A percentile compares a stretch with the other conserved stretches of the same genome.
Evolutionary conservation across 2,888 invertebrate genomes (phyloP).

Genomic region (Ormyrus nitidulus): DNA sequence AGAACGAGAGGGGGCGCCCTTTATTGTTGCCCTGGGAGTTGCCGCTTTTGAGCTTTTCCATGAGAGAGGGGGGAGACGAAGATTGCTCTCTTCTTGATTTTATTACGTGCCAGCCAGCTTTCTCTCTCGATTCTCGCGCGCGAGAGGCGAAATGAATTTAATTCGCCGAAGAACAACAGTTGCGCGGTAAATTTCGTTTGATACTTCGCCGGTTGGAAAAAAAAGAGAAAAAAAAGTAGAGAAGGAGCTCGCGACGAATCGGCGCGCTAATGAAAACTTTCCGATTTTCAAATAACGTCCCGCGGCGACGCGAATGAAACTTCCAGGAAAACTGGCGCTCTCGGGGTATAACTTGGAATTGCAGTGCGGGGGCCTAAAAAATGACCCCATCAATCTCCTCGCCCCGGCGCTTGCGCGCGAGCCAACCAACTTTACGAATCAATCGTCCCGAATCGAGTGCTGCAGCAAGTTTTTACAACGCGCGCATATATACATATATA

Average conservation of each 20-base stretch:
- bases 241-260: background rate
- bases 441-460: slow-evolving; percentile 54
- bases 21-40: slow-evolving; percentile 23
- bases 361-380: slow-evolving; percentile 19
- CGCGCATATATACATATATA: too few species aligned
- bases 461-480: slow-evolving; percentile 2
- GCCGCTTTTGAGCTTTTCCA: background rate
- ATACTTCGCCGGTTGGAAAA: too few species aligned
- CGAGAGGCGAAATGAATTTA: too few species aligned
- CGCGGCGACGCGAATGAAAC: slow-evolving; percentile 2
- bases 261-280: slow-evolving; percentile 27
- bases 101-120: too few species aligned
- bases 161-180: too few species aligned
- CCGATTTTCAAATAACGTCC: slow-evolving; percentile 31
- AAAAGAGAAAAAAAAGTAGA: too few species aligned
- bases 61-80: too few species aligned
- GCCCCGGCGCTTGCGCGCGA: slow-evolving; percentile 5
- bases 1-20: background rate
- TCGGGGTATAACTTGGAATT: slow-evolving; percentile 17
- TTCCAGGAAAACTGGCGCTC: slow-evolving; percentile 19
- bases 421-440: slow-evolving; percentile 56
- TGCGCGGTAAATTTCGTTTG: too few species aligned
- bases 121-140: too few species aligned
- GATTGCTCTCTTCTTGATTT: too few species aligned
- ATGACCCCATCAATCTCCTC: slow-evolving; percentile 52